Conservation (phyloP, 2,888 invertebrate species). For the Ichneumoninae sp. region DNA sequence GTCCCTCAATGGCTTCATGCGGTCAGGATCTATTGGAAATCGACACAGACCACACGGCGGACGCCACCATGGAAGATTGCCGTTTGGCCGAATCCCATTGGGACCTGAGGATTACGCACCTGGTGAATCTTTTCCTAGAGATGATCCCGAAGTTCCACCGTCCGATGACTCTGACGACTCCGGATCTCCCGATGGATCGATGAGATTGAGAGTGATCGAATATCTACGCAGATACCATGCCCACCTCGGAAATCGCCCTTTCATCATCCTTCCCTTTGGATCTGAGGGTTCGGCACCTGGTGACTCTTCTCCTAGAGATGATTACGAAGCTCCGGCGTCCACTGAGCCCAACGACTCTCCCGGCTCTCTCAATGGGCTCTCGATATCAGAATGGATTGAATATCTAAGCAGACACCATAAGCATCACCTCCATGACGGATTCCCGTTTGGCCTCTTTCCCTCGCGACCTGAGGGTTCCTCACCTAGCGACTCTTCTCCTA, state of each 20-base stretch:
- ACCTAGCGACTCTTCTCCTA: background rate
- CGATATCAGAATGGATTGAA: background rate
- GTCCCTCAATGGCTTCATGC: background rate
- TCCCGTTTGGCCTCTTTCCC: too few relatives aligned
- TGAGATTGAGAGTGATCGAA: background rate
- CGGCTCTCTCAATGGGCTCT: background rate
- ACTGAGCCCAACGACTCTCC: background rate
- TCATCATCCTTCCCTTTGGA: too few relatives aligned
- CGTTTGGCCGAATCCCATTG: background rate
- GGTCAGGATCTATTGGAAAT: background rate
- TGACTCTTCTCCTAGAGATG: background rate
- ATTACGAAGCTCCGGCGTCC: background rate
- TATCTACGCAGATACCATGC: too few relatives aligned
- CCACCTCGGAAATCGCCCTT: too few relatives aligned
- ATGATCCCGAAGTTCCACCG: background rate
- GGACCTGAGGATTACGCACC: background rate
- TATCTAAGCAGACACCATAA: background rate
- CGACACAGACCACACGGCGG: background rate
- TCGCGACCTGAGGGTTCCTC: background rate
- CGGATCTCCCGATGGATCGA: background rate
- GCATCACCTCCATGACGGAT: background rate
- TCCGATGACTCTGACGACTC: background rate
- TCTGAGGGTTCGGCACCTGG: background rate
- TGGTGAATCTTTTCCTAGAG: background rate
- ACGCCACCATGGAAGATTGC: background rate